Evolutionary conservation across 64 coral and sea anemone genomes (phyloP), one percentile per base, ranked within the genome.

Genomic region (Orbicella faveolata): DNA sequence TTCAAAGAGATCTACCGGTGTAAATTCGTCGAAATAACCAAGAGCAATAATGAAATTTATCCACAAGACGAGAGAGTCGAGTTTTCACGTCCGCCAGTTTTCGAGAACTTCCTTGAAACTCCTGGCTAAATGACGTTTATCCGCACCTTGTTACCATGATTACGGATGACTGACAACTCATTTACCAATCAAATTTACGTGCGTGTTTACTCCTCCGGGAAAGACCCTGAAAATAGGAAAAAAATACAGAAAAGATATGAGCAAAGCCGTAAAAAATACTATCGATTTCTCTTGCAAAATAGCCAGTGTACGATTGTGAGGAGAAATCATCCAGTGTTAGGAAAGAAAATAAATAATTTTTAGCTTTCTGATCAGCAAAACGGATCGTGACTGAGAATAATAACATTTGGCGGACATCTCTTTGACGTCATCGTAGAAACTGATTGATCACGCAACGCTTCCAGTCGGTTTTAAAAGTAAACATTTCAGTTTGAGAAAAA

Each of bases 31-130:
- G 82, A 66, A 52, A 1, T 34, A 73, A 14, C 37, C 16, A 73
- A 13, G 36, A 66, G 37, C 33, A 83, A 39, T 23, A 6, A 63
- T 39, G 10, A 44, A 83, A 67, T 67, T 44, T 25, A 34, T 36
- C 81, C 16, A 10, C 59, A 36, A 36, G 61, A 15, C 35, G 64
- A 63, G 11, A 21, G 20, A 25, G 2, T n/a, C 18, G 64, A 34
- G 61, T 48, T 35, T 48, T 1, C 21, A 19, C 26, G 16, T 61
- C 57, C 33, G 61, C 61, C 65, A 11, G 51, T 84, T 84, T 39
- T 73, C 82, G 33, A 48, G 39, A 85, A 85, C 63, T 85, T 85
- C 82, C 65, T 48, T 44, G 65, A 70, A 85, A 52, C 61, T 52
- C 82, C 77, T 48, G 1, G 51, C 2, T 9, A 23, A 79, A 52